Evolutionary conservation across 2,797 vertebrate genomes (phyloP).

Genomic region (Anguilla marmorata): DNA sequence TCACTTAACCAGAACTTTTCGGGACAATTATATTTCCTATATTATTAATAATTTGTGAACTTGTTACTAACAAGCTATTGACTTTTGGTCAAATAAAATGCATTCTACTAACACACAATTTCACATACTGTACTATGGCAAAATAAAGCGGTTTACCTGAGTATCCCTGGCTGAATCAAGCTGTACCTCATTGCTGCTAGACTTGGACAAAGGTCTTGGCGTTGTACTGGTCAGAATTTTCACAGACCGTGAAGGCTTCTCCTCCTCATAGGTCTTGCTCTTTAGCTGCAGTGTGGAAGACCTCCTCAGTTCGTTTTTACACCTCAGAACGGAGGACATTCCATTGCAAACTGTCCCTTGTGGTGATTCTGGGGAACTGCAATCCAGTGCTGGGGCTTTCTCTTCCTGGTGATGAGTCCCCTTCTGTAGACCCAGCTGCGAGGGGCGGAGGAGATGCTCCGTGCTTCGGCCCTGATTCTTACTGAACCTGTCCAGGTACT

Average conservation of each 20-base stretch:
- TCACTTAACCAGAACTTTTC: background rate
- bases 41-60: background rate
- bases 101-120: background rate
- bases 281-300: constrained; percentile 55
- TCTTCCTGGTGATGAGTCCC: constrained; percentile 36
- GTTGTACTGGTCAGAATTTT: constrained; percentile 51
- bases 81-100: background rate
- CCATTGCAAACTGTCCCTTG: constrained; percentile 60
- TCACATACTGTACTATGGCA: background rate
- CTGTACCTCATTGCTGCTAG: constrained; percentile 50
- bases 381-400: constrained; percentile 44
- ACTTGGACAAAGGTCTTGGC: constrained; percentile 51
- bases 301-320: constrained; percentile 54
- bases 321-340: constrained; percentile 52
- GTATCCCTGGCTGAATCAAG: constrained; percentile 56
- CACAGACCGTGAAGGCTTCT: constrained; percentile 40
- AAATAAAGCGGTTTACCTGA: constrained; percentile 58
- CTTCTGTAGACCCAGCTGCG: constrained; percentile 77
- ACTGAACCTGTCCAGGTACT: constrained; percentile 69
- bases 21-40: background rate
- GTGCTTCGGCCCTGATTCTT: constrained; percentile 75
- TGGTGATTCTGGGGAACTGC: constrained; percentile 67
- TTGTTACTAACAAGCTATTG: background rate
- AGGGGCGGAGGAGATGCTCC: constrained; percentile 84
- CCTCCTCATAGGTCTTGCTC: constrained; percentile 51